These are phyloP conservation scores for Nothoprocta pentlandii DNA, from an alignment of 2,113 vertebrate genomes.

Conservation along the genomic window DNA sequence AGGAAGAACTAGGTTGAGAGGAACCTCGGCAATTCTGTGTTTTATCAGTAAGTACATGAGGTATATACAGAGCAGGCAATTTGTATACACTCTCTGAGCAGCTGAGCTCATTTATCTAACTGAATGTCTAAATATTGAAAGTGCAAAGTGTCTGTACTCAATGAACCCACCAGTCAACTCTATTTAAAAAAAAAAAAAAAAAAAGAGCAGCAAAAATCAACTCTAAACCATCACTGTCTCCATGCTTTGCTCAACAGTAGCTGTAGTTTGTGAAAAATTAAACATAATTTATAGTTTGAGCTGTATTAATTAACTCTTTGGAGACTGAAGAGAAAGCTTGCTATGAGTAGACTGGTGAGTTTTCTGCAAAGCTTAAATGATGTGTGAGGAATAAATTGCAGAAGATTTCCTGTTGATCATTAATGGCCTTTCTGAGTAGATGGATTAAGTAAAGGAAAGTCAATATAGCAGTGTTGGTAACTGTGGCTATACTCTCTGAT, in stretches of 20 bases:
- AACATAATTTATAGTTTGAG: slow-evolving; percentile 5
- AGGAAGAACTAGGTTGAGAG: slow-evolving; percentile 38
- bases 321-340: background rate
- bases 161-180: slow-evolving; percentile 42
- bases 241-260: slow-evolving; percentile 45
- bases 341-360: background rate
- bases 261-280: slow-evolving; percentile 48
- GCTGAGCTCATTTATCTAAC: slow-evolving; percentile 78
- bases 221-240: background rate
- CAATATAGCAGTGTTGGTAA: background rate
- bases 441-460: background rate
- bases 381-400: background rate
- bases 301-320: slow-evolving; percentile 60
- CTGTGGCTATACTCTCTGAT: background rate
- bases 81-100: slow-evolving; percentile 75
- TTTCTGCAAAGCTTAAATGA: background rate
- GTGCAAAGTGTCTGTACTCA: slow-evolving; percentile 69
- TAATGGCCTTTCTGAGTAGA: background rate
- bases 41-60: slow-evolving; percentile 74
- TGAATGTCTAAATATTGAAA: slow-evolving; percentile 81
- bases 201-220: background rate
- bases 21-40: slow-evolving; percentile 62
- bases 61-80: slow-evolving; percentile 78
- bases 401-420: slow-evolving; percentile 7
- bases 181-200: slow-evolving; percentile 19